Evolutionary conservation across 2,113 vertebrate species (phyloP).

Genomic region (Notarius quadriscutis): DNA sequence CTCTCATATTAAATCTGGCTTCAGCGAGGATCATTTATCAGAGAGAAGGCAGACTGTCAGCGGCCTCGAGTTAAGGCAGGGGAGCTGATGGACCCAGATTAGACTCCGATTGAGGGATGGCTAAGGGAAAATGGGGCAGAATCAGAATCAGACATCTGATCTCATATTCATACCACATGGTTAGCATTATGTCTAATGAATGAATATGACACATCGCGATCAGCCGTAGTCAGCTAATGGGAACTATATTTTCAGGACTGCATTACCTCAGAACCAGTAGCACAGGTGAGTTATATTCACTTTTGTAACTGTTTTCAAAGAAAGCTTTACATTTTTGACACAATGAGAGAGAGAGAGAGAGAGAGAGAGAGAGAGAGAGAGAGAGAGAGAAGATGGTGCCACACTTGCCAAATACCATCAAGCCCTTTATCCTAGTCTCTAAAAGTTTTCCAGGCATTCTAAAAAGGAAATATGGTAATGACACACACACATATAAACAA

Average conservation of each 20-base stretch:
- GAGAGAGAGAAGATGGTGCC: constrained; percentile 22
- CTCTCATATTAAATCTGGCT: constrained; percentile 97
- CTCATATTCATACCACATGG: constrained; percentile 94
- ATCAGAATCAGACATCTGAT: constrained; percentile 83
- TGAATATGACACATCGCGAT: constrained; percentile 38
- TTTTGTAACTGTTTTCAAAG: constrained; percentile 25
- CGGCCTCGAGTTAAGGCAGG: constrained; percentile 86
- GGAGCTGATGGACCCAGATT: constrained; percentile 99
- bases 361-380: not conserved
- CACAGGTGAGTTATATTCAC: not conserved
- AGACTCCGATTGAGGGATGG: constrained; percentile 88
- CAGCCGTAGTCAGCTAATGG: constrained; percentile 17
- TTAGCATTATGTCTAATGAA: constrained; percentile 86
- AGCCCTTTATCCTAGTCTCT: constrained; percentile 16
- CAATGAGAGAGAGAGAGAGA: not conserved
- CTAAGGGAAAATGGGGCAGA: constrained; percentile 82
- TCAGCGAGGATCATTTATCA: constrained; percentile 98
- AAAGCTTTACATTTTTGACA: constrained; percentile 23
- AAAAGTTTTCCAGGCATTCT: constrained; percentile 47
- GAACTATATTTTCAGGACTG: constrained; percentile 36
- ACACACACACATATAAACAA: constrained; percentile 51
- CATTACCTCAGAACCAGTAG: not conserved
- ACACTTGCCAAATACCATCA: constrained; percentile 37
- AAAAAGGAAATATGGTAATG: constrained; percentile 59
- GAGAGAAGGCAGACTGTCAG: constrained; percentile 90